Evolutionary conservation across 1,140 invertebrate genomes (phyloP), one percentile per base, ranked within the genome.

Genomic region (Agraylea sexmaculata): DNA sequence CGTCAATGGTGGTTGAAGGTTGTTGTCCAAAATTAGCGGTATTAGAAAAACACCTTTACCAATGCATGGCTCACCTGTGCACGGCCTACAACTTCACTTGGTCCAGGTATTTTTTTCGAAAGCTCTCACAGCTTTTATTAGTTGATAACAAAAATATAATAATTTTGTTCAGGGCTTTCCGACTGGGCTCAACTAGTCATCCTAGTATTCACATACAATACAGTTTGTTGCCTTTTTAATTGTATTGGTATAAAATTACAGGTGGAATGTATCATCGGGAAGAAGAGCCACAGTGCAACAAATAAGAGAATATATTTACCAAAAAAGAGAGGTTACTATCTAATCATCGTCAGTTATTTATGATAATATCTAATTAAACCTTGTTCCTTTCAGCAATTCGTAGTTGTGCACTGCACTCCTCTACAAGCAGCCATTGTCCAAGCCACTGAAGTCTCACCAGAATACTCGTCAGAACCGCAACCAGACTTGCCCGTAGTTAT

Each of bases 41-140:
- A 1, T 70, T 78, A 43, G 87, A 90, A 58, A 73, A 79, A 38
- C 82, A 88, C 58, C 62, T 82, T 11, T 89, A 91, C 53, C 72
- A 76, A 29, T 86, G 86, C 49, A 87, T 93, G 73, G 84, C 85
- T 0, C 65, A 84, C 16, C 58, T 84, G 5, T 75, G 76, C 3
- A 75, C 77, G 1, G 71, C 75, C 2, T 85, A 84, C 51, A 81
- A 84, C 42, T 91, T 89, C 52, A 74, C 84, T 22, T 92, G 86
- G 83, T 90, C 86, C 8, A 58, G 64, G 64, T 49, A 20, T 32
- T 25, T 25, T 12, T 25, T 25, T 25, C 7, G 7, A 8, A 25
- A 12, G 23, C 7, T 25, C n/a, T n/a, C n/a, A n/a, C n/a, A n/a
- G n/a, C n/a, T n/a, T n/a, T n/a, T n/a, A n/a, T n/a, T n/a, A n/a